These are phyloP conservation scores for Cheirogaleus major DNA, from an alignment of 2,797 vertebrate species.

Conservation along the genomic window DNA sequence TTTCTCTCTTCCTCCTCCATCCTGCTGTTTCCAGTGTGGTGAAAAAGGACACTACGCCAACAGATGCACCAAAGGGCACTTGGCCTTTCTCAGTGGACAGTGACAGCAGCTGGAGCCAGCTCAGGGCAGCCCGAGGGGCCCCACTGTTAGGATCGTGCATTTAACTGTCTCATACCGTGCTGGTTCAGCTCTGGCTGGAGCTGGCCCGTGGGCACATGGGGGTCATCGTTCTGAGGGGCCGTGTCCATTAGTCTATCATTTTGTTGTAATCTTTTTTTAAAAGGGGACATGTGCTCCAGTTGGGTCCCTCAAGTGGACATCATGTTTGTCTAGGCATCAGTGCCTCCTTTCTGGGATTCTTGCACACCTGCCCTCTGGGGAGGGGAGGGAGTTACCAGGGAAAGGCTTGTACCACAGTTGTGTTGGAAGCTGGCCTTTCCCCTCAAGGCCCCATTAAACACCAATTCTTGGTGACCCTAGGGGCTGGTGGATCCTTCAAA, in stretches of 20 bases:
- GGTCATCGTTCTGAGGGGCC: slow-evolving; percentile 11
- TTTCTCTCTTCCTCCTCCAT: slow-evolving; percentile 30
- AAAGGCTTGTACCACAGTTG: not conserved
- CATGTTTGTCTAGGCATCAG: slow-evolving; percentile 28
- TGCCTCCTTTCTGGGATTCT: slow-evolving; percentile 31
- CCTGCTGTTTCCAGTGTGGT: slow-evolving; percentile 90
- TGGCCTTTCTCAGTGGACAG: slow-evolving; percentile 98
- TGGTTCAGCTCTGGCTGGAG: slow-evolving; percentile 74
- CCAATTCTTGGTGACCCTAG: slow-evolving; percentile 13
- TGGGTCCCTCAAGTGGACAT: not conserved
- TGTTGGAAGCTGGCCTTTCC: slow-evolving; percentile 9
- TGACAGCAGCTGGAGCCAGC: slow-evolving; percentile 82
- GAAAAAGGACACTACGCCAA: slow-evolving; percentile 99
- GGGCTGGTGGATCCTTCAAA: slow-evolving; percentile 26
- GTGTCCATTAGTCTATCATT: slow-evolving; percentile 25
- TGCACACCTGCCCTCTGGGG: not conserved
- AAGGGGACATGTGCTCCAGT: slow-evolving; percentile 45
- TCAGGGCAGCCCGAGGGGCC: slow-evolving; percentile 58
- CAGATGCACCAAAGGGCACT: slow-evolving; percentile 99
- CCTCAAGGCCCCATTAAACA: slow-evolving; percentile 20
- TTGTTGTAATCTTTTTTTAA: slow-evolving; percentile 80
- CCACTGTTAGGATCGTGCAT: slow-evolving; percentile 70
- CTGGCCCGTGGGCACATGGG: slow-evolving; percentile 65
- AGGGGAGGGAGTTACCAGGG: not conserved
- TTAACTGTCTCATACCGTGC: slow-evolving; percentile 71